Evolutionary conservation across 2,888 invertebrate genomes (phyloP).

Genomic region (Oxyteleia sp.): DNA sequence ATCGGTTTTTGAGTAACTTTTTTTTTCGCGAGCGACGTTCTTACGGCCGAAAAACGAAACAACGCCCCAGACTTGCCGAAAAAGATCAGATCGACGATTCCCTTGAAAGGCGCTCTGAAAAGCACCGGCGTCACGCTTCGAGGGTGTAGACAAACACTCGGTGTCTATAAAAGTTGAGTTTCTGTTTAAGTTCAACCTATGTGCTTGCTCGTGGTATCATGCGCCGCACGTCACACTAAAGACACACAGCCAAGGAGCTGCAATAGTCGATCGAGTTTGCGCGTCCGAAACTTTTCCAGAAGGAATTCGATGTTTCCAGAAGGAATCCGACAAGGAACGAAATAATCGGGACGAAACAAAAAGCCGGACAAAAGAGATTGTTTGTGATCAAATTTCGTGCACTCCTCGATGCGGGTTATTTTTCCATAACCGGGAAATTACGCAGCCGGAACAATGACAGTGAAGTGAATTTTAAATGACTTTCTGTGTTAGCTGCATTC

Average conservation of each 20-base stretch:
- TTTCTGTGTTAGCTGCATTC: constrained; percentile 16
- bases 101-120: constrained; percentile 25
- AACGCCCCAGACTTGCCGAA: not conserved
- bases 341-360: constrained; percentile 37
- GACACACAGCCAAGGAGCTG: constrained; percentile 68
- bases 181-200: constrained; percentile 68
- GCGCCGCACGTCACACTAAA: constrained; percentile 67
- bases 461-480: constrained; percentile 49
- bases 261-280: constrained; percentile 66
- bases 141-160: constrained; percentile 65
- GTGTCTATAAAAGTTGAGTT: constrained; percentile 71
- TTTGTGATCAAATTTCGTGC: constrained; percentile 27
- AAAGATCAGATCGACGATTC: constrained; percentile 19
- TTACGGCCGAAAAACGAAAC: constrained; percentile 7
- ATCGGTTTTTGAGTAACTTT: too few relatives aligned
- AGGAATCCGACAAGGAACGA: constrained; percentile 48
- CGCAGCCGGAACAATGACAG: constrained; percentile 33
- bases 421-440: constrained; percentile 35
- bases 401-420: constrained; percentile 4
- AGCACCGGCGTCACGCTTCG: constrained; percentile 63
- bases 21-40: too few relatives aligned
- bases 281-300: constrained; percentile 58
- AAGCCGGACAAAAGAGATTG: constrained; percentile 23
- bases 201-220: constrained; percentile 68
- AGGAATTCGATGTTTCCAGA: constrained; percentile 60